A percentile compares a stretch with the other conserved stretches of the same genome.
These are phyloP conservation scores for Tipula vernalis DNA, from an alignment of 2,888 invertebrate species.

Conservation along the genomic window DNA sequence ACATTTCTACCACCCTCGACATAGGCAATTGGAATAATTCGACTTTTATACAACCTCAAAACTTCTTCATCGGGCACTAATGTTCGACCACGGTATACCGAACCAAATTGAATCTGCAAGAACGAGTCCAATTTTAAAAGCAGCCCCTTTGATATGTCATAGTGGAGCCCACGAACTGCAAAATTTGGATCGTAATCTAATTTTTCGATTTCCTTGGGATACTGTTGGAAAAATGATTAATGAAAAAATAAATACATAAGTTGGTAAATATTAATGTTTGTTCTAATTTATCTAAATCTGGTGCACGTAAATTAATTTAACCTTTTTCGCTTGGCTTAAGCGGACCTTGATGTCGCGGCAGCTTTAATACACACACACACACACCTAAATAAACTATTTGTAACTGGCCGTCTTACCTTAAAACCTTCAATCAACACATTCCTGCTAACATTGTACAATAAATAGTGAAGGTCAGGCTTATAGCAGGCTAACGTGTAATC, in stretches of 20 bases:
- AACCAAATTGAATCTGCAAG: conserved; percentile 90
- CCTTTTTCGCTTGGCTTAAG: too few relatives aligned
- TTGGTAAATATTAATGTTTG: too few relatives aligned
- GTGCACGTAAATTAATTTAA: too few relatives aligned
- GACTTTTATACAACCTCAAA: conserved; percentile 67
- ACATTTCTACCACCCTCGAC: conserved; percentile 50
- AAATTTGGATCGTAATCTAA: conserved; percentile 85
- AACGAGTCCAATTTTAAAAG: conserved; percentile 92
- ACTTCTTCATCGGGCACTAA: conserved; percentile 77
- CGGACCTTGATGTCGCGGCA: background rate
- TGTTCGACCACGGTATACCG: conserved; percentile 78
- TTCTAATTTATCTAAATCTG: too few relatives aligned
- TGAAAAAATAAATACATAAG: background rate
- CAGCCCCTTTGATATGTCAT: conserved; percentile 90
- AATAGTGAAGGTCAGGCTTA: conserved; percentile 73
- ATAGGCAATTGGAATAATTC: conserved; percentile 75
- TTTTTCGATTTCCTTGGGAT: conserved; percentile 69
- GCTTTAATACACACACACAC: too few relatives aligned
- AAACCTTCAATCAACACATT: conserved; percentile 75
- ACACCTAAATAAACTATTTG: background rate
- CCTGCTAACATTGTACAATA: conserved; percentile 82
- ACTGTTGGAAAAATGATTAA: conserved; percentile 45
- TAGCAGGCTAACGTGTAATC: conserved; percentile 96
- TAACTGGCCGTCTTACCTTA: conserved; percentile 48
- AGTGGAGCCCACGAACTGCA: conserved; percentile 94